Evolutionary conservation across 2,797 vertebrate genomes (phyloP).

Genomic region (Propithecus perrieri): DNA sequence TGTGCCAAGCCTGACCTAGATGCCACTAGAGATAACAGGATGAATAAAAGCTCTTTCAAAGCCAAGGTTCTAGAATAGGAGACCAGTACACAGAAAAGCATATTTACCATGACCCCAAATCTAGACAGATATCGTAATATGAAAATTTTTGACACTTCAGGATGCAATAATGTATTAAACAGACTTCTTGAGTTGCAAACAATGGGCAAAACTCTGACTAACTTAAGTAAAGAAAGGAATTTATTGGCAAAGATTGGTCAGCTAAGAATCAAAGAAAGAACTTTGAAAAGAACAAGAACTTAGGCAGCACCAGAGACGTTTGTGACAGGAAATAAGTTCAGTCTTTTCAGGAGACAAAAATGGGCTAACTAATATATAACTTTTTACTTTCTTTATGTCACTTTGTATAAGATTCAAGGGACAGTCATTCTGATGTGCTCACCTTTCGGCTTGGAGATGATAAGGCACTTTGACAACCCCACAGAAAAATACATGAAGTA

Average conservation of each 20-base stretch:
- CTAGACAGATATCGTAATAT: neutral
- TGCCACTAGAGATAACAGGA: neutral
- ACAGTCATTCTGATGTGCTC: neutral
- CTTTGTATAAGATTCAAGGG: neutral
- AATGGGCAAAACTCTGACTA: neutral
- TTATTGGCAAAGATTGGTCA: neutral
- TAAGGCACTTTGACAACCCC: neutral
- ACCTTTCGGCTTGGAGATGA: neutral
- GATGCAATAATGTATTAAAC: neutral
- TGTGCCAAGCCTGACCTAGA: neutral
- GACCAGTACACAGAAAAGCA: neutral
- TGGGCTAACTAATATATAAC: neutral
- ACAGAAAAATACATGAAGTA: neutral
- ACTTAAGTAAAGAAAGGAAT: neutral
- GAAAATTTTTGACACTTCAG: neutral
- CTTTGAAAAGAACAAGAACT: neutral
- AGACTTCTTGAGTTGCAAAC: neutral
- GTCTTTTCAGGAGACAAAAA: neutral
- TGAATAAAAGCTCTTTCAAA: neutral
- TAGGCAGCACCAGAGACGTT: neutral
- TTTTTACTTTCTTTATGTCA: neutral
- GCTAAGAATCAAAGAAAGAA: neutral
- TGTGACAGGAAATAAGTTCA: neutral
- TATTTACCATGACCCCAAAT: neutral
- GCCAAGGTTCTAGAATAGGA: neutral